These are phyloP conservation scores for Branchipolynoe longqiensis DNA, from an alignment of 2,888 invertebrate genomes.

Conservation along the genomic window DNA sequence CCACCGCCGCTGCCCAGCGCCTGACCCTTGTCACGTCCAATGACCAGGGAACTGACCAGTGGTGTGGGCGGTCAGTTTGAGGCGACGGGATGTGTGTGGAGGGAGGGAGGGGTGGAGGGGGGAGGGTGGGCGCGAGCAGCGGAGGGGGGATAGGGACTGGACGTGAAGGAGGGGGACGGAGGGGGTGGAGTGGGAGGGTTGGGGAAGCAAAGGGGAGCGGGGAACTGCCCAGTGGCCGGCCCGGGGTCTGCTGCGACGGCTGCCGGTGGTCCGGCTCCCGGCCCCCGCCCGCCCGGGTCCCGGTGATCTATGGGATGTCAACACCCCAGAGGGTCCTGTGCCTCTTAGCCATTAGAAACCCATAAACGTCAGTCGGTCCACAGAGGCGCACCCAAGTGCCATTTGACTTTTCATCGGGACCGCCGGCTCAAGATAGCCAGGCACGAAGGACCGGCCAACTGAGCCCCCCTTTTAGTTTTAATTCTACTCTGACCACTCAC, in stretches of 20 bases:
- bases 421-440: conserved; percentile 23
- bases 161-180: not conserved
- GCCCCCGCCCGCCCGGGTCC: not conserved
- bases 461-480: too few species aligned
- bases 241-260: too few species aligned
- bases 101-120: not conserved
- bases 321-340: not conserved
- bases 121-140: not conserved
- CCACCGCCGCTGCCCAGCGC: conserved; percentile 38
- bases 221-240: not conserved
- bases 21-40: conserved; percentile 44
- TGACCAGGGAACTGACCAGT: conserved; percentile 17
- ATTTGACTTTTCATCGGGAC: conserved; percentile 41
- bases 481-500: too few species aligned
- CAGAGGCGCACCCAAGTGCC: conserved; percentile 1
- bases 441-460: not conserved
- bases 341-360: conserved; percentile 17
- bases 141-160: not conserved
- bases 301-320: conserved; percentile 21
- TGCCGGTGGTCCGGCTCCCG: not conserved
- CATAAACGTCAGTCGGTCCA: conserved; percentile 30
- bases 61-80: not conserved
- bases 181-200: conserved; percentile 6
- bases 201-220: not conserved
- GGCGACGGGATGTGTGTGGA: not conserved